These are phyloP conservation scores for Lepus oiostolus DNA, from an alignment of 2,797 vertebrate species.

Conservation along the genomic window DNA sequence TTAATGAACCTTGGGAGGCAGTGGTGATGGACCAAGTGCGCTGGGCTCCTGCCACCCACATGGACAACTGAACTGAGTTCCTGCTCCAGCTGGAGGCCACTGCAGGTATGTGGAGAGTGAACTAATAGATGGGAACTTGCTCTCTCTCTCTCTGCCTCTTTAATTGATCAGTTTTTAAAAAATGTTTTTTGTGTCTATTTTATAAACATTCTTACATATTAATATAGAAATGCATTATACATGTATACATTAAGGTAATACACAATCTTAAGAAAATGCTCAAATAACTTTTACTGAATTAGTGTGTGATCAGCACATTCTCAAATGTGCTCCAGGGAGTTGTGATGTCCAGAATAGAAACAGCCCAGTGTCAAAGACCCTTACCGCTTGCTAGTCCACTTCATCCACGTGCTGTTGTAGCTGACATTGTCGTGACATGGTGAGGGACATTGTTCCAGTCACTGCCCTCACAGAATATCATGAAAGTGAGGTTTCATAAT, in stretches of 20 bases:
- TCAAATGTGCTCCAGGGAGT: neutral
- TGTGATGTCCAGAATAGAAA: neutral
- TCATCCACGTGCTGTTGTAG: neutral
- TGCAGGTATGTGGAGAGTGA: too few relatives aligned
- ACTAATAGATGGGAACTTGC: too few relatives aligned
- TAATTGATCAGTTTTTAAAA: too few relatives aligned
- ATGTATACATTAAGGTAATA: neutral
- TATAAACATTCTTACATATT: neutral
- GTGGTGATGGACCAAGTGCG: too few relatives aligned
- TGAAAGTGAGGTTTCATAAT: neutral
- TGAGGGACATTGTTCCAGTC: neutral
- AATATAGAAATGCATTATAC: neutral
- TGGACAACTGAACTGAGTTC: too few relatives aligned
- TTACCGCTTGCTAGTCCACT: neutral
- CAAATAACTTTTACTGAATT: neutral
- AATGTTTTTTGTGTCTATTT: neutral
- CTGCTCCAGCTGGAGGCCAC: too few relatives aligned
- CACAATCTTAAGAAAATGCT: neutral
- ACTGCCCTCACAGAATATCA: slow-evolving; percentile 26
- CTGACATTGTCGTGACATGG: neutral
- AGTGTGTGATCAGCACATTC: neutral
- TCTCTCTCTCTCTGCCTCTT: too few relatives aligned
- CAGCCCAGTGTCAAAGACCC: neutral
- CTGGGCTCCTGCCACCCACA: too few relatives aligned
- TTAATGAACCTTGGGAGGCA: too few relatives aligned